These are phyloP conservation scores for Aplysina aerophoba DNA, from an alignment of 37 sponge, comb jelly and placozoan species.

Conservation along the genomic window DNA sequence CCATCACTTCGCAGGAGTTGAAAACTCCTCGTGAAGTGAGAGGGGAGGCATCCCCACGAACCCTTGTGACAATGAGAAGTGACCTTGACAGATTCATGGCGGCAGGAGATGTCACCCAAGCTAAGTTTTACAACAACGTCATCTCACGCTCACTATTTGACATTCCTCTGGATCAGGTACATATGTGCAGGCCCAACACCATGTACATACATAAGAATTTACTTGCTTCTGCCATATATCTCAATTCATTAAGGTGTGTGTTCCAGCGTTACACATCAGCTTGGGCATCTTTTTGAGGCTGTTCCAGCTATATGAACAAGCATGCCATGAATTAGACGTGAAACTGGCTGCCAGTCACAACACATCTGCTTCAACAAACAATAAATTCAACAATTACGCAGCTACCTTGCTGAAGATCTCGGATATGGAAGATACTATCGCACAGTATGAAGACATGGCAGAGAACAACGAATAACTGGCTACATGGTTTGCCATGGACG, in stretches of 20 bases:
- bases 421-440: too few relatives aligned
- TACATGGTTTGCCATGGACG: too few relatives aligned
- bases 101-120: neutral
- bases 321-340: constrained; percentile 32
- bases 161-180: neutral
- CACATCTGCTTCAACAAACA: too few relatives aligned
- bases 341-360: neutral
- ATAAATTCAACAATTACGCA: too few relatives aligned
- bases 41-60: neutral
- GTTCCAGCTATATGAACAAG: neutral
- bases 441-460: too few relatives aligned
- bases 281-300: constrained; percentile 31
- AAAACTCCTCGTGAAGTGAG: constrained; percentile 22
- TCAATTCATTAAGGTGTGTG: constrained; percentile 13
- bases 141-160: neutral
- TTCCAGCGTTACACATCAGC: constrained; percentile 36
- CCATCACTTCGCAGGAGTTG: constrained; percentile 10
- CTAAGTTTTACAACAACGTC: constrained; percentile 4
- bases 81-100: neutral
- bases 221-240: neutral
- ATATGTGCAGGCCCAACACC: too few relatives aligned
- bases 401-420: too few relatives aligned
- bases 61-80: neutral
- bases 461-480: too few relatives aligned
- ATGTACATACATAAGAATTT: too few relatives aligned